These are phyloP conservation scores for Pseudococcus jackbeardsleyi DNA, from an alignment of 2,888 invertebrate genomes.

Conservation along the genomic window DNA sequence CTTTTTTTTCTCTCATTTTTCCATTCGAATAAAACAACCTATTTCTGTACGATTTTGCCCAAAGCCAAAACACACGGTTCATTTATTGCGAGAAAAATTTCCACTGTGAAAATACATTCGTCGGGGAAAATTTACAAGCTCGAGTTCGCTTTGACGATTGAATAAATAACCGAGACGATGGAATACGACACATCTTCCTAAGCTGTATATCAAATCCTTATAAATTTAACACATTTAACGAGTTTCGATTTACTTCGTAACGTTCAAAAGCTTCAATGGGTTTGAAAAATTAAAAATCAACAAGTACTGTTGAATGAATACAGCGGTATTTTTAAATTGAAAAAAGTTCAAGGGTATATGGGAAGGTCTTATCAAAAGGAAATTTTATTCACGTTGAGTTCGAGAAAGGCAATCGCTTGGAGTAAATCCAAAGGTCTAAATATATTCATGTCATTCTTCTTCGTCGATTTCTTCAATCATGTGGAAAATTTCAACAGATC, in stretches of 20 bases:
- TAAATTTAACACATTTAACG: not conserved
- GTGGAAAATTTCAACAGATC: not conserved
- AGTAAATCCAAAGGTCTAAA: not conserved
- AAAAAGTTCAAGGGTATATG: not conserved
- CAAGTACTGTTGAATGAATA: not conserved
- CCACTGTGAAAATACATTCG: not conserved
- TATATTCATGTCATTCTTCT: not conserved
- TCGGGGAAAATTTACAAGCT: not conserved
- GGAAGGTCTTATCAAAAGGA: not conserved
- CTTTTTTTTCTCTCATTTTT: not conserved
- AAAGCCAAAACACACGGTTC: not conserved
- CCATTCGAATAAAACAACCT: not conserved
- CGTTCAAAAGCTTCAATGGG: not conserved
- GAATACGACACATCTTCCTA: not conserved
- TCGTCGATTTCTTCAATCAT: not conserved
- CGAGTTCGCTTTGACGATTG: not conserved
- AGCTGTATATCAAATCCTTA: not conserved
- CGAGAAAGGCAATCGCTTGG: not conserved
- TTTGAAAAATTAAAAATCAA: not conserved
- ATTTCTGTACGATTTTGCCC: not conserved
- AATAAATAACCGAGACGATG: constrained; percentile 1
- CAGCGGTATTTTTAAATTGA: not conserved
- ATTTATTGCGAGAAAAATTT: not conserved
- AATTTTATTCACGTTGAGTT: not conserved
- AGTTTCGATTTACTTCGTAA: not conserved